Percentiles rank a stretch among this genome's conserved stretches.
phyloP scores from a whole-genome alignment of 2,888 invertebrate species.

The Drosophila testacea region DNA sequence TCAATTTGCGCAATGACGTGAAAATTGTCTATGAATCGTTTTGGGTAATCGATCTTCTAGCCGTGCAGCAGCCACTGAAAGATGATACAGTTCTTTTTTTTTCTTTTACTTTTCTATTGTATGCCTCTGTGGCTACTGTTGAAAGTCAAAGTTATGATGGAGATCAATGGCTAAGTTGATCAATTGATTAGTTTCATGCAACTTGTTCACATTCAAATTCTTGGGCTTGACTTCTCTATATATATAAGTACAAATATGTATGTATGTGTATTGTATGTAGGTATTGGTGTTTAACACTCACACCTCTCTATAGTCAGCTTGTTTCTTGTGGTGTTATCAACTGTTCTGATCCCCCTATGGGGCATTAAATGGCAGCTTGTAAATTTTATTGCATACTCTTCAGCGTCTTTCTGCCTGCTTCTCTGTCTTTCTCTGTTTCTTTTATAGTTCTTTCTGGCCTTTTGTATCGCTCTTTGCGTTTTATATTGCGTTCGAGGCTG shows the following conservation, averaged over 20 bases:
- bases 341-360: conserved; percentile 6
- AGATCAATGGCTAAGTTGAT: conserved; percentile 21
- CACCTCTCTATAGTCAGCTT: conserved; percentile 8
- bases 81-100: conserved; percentile 67
- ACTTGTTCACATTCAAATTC: conserved; percentile 39
- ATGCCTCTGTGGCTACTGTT: conserved; percentile 51
- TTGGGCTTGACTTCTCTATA: neutral
- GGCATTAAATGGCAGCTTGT: conserved; percentile 63
- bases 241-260: neutral
- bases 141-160: conserved; percentile 5
- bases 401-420: conserved; percentile 42
- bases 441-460: conserved; percentile 66
- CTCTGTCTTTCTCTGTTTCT: conserved; percentile 19
- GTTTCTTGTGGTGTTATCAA: conserved; percentile 12
- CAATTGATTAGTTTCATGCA: conserved; percentile 35
- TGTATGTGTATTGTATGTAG: neutral
- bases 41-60: conserved; percentile 70
- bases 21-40: conserved; percentile 58
- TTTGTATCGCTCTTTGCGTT: conserved; percentile 59
- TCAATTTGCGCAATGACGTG: conserved; percentile 80
- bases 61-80: conserved; percentile 45
- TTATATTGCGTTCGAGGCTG: conserved; percentile 56
- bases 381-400: conserved; percentile 79
- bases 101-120: conserved; percentile 14
- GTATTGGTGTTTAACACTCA: neutral